These are phyloP conservation scores for Trinectes maculatus DNA, from an alignment of 2,113 vertebrate species.

Conservation along the genomic window DNA sequence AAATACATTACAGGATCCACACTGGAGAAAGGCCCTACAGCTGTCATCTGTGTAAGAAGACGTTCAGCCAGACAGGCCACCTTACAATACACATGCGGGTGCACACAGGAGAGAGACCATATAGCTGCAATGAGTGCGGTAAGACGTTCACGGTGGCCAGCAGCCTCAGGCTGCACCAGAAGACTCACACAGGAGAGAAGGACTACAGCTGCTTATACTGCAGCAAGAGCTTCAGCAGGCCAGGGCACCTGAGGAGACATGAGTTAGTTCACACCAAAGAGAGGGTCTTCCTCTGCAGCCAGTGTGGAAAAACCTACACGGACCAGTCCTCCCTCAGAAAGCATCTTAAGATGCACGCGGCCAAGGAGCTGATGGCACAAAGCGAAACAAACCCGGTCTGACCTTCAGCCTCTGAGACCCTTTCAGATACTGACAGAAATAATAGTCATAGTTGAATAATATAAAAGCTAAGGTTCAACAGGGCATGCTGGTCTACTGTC, in stretches of 20 bases:
- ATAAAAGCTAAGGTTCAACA: background rate
- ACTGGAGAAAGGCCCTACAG: conserved; percentile 81
- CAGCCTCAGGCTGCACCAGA: conserved; percentile 81
- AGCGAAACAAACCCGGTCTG: conserved; percentile 3
- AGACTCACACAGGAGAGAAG: conserved; percentile 81
- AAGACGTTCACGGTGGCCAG: conserved; percentile 81
- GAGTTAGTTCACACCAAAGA: conserved; percentile 80
- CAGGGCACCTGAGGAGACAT: conserved; percentile 79
- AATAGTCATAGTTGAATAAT: background rate
- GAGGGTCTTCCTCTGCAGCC: conserved; percentile 61
- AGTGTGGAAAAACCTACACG: conserved; percentile 67
- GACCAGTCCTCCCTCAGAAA: conserved; percentile 72
- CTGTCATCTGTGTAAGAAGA: conserved; percentile 80
- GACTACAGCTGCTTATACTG: conserved; percentile 77
- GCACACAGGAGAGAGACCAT: conserved; percentile 81
- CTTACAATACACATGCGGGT: conserved; percentile 83
- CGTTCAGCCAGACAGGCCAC: conserved; percentile 81
- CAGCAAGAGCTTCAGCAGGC: conserved; percentile 79
- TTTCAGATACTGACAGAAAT: conserved; percentile 19
- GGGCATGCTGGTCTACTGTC: background rate
- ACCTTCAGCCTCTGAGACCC: conserved; percentile 1
- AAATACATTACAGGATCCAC: conserved; percentile 80
- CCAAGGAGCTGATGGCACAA: conserved; percentile 34
- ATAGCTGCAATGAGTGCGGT: conserved; percentile 75
- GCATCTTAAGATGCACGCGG: conserved; percentile 67